phyloP scores from a whole-genome alignment of 2,888 invertebrate genomes.

The Marasmarcha lunaedactyla region DNA sequence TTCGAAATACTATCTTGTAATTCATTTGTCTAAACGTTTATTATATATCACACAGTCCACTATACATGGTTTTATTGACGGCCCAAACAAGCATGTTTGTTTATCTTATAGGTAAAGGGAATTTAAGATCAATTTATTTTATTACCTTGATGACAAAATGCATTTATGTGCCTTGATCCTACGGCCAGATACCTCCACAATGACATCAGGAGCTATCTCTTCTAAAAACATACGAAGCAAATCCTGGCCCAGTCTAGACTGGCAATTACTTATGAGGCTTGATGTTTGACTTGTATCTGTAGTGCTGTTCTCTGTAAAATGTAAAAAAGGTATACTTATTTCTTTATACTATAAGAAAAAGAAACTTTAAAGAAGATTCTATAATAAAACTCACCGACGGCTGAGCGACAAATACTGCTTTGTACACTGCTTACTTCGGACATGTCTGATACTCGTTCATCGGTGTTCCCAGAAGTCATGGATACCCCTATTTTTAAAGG shows the following conservation, averaged over 20 bases:
- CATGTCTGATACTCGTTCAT: conserved; percentile 61
- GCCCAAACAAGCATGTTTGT: no score
- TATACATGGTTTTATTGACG: no score
- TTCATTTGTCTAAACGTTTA: no score
- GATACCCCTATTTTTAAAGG: conserved; percentile 28
- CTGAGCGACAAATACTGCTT: conserved; percentile 69
- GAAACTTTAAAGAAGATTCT: background rate
- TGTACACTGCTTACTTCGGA: conserved; percentile 69
- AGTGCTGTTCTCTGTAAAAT: conserved; percentile 41
- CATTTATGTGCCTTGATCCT: conserved; percentile 92
- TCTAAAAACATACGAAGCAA: conserved; percentile 91
- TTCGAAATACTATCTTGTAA: no score
- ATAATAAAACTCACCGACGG: conserved; percentile 51
- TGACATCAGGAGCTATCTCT: conserved; percentile 90
- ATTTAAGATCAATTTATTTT: no score
- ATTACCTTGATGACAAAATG: conserved; percentile 81
- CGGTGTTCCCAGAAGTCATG: conserved; percentile 39
- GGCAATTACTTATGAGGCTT: conserved; percentile 49
- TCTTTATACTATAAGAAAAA: conserved; percentile 3
- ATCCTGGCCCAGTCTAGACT: conserved; percentile 84
- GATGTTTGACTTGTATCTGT: conserved; percentile 44
- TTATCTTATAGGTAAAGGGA: no score
- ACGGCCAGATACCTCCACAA: conserved; percentile 85
- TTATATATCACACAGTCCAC: no score
- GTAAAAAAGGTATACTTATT: conserved; percentile 1